A percentile compares a stretch with the other conserved stretches of the same genome.
These are phyloP conservation scores for Bhutanitis thaidina DNA, from an alignment of 2,888 invertebrate genomes.

Conservation along the genomic window DNA sequence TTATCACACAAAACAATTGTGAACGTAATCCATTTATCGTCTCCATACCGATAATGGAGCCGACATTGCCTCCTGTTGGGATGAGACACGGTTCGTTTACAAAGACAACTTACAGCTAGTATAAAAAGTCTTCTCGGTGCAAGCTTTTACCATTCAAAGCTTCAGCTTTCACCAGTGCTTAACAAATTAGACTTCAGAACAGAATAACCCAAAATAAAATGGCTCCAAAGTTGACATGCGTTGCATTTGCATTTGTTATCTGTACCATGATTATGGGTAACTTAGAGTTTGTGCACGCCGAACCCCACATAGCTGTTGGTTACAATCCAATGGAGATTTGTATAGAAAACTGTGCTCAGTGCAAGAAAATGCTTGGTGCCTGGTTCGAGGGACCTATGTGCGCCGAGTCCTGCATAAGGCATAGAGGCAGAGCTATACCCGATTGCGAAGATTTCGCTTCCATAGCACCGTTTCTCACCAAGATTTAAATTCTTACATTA, in stretches of 20 bases:
- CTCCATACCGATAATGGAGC: neutral
- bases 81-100: neutral
- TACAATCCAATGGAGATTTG: slow-evolving; percentile 83
- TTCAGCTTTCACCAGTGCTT: neutral
- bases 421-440: slow-evolving; percentile 89
- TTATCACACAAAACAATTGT: neutral
- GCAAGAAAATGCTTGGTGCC: slow-evolving; percentile 90
- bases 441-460: slow-evolving; percentile 90
- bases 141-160: neutral
- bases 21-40: neutral
- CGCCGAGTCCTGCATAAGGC: slow-evolving; percentile 89
- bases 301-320: slow-evolving; percentile 41
- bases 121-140: neutral
- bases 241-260: neutral
- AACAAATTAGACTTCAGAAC: neutral
- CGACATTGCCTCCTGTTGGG: neutral
- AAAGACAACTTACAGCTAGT: neutral
- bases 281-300: slow-evolving; percentile 6
- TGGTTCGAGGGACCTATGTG: slow-evolving; percentile 92
- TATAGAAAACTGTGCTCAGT: slow-evolving; percentile 91
- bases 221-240: neutral
- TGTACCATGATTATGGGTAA: neutral
- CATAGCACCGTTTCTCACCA: slow-evolving; percentile 85
- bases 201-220: neutral
- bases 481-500: slow-evolving; percentile 34